Conservation (phyloP, 2,797 vertebrate species). For the Pterois miles region DNA sequence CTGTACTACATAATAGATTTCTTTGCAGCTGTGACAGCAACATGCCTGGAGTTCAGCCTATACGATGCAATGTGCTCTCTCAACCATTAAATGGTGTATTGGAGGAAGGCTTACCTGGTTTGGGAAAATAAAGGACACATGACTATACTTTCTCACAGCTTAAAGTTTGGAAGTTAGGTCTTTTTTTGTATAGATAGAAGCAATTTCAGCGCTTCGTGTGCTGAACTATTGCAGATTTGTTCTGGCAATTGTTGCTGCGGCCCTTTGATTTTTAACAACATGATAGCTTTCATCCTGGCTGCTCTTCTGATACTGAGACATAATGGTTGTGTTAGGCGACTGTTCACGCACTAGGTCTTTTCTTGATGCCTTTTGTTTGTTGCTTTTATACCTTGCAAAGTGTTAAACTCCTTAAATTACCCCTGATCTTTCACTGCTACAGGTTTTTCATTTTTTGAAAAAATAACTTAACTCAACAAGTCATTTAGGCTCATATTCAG, state of each 20-base stretch:
- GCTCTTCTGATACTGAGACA: slow-evolving; percentile 51
- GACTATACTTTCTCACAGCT: slow-evolving; percentile 46
- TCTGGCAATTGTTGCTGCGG: slow-evolving; percentile 55
- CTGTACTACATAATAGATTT: slow-evolving; percentile 70
- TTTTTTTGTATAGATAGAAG: slow-evolving; percentile 64
- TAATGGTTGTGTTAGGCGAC: slow-evolving; percentile 51
- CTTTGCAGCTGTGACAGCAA: slow-evolving; percentile 56
- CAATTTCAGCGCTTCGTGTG: slow-evolving; percentile 71
- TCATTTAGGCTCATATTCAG: neutral
- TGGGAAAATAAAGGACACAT: slow-evolving; percentile 57
- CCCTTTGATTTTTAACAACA: slow-evolving; percentile 68
- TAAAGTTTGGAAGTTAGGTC: slow-evolving; percentile 58
- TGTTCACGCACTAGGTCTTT: slow-evolving; percentile 41
- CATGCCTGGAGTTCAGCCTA: slow-evolving; percentile 63
- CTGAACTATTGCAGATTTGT: slow-evolving; percentile 62
- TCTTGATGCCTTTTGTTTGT: slow-evolving; percentile 57
- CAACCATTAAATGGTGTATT: slow-evolving; percentile 74
- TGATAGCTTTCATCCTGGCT: slow-evolving; percentile 64
- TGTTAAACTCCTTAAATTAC: slow-evolving; percentile 44
- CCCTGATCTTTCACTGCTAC: slow-evolving; percentile 14
- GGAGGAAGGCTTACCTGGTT: slow-evolving; percentile 50
- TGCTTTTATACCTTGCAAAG: slow-evolving; percentile 25
- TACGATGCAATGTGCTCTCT: slow-evolving; percentile 71
- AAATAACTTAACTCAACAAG: neutral
- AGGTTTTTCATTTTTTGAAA: neutral